Evolutionary conservation across 2,113 vertebrate genomes (phyloP).

Genomic region (Tichodroma muraria): DNA sequence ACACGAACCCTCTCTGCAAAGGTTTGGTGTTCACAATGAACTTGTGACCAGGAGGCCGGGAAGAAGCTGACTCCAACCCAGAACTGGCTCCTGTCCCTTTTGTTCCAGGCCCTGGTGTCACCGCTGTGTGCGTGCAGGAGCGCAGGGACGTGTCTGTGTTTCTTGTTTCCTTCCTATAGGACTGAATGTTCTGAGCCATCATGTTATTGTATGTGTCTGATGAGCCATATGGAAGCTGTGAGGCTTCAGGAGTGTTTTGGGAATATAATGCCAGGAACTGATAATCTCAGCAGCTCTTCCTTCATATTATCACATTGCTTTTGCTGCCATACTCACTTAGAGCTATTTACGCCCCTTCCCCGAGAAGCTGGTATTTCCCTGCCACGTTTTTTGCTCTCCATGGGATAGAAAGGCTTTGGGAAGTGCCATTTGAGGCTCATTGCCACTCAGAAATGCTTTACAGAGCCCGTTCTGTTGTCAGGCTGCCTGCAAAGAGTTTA

Average conservation of each 20-base stretch:
- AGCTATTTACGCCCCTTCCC: constrained; percentile 7
- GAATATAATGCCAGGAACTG: constrained; percentile 53
- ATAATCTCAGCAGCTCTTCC: constrained; percentile 47
- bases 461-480: background rate
- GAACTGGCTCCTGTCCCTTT: background rate
- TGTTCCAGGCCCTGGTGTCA: background rate
- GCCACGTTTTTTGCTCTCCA: background rate
- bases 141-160: background rate
- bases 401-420: background rate
- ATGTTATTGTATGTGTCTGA: constrained; percentile 57
- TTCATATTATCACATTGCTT: constrained; percentile 3
- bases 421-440: background rate
- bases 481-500: background rate
- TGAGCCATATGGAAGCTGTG: constrained; percentile 64
- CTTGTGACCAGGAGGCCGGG: background rate
- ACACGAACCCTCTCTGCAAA: accelerated
- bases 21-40: background rate
- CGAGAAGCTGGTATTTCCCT: background rate
- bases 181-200: constrained; percentile 13
- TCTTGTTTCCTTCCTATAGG: constrained; percentile 45
- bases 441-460: background rate
- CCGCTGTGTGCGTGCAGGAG: background rate
- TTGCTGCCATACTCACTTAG: constrained; percentile 7
- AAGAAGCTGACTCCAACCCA: background rate
- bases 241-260: constrained; percentile 49